Evolutionary conservation across 2,113 vertebrate genomes (phyloP), one percentile per base, ranked within the genome.

Genomic region (Salvelinus fontinalis): DNA sequence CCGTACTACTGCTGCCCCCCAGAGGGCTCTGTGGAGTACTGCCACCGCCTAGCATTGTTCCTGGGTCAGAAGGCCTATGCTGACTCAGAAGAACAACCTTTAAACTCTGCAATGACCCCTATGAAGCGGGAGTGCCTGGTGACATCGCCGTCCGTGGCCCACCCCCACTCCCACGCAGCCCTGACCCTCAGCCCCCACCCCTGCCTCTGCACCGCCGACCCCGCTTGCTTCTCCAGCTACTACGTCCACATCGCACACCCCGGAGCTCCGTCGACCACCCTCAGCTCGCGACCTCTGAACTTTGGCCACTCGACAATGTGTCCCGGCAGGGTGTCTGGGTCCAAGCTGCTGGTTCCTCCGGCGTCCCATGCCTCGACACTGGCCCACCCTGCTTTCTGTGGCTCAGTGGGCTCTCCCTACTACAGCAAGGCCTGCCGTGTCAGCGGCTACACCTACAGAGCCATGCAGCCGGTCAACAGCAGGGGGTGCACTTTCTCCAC

Each of bases 71-170:
- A 91, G 81, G 76, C 90, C 59, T 93, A 89, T 5, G 71, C 78
- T 29, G 91, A 91, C 5, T 81, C 89, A 0, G 85, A 91, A 1
- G 88, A 90, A 59, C 85, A 85, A 67, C 31, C 88, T 0, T 85
- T 91, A 0, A 87, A 81, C 76, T 78, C 90, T 24, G 76, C 88
- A 62, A 74, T 89, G 80, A 92, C 4, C 27, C 94, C 96, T 4
- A 96, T 97, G 75, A 99, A 99, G 75, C 96, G 94, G 81, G 96
- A 98, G 84, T 96, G 97, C 71, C 95, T 97, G 80, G 89, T 93
- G 67, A 82, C 90, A 70, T 80, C 90, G 1, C 89, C 89, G 6
- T 82, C 93, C 8, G 77, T 93, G 76, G 71, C 91, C 0, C 93
- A 93, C 70, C 78, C 91, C 76, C 88, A 93, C 77, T 79, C 92